Evolutionary conservation across 2,113 vertebrate genomes (phyloP), one percentile per base, ranked within the genome.

Genomic region (Galeopterus variegatus): DNA sequence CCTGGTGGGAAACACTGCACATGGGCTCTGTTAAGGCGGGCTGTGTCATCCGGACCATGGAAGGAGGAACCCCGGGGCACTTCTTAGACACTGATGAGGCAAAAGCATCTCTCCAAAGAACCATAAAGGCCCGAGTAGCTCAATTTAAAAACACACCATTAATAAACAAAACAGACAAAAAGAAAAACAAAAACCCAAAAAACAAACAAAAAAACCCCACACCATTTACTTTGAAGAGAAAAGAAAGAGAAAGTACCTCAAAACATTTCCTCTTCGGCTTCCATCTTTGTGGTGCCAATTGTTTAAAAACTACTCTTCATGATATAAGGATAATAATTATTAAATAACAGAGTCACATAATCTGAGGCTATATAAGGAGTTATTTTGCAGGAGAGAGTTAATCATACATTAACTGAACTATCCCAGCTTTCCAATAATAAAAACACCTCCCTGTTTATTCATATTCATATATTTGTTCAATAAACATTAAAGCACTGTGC

Each of bases 101-200:
- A 65, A 87, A n/a, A 72, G 17, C 69, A 48, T 60, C 41, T 73
- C 81, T 96, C 28, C 45, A 28, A 84, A 94, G 84, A 85, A 72
- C 24, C 8, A 7, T 19, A 54, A 54, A 82, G 58, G 77, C 64
- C 17, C 0, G 0, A 81, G 58, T 19, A 69, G 36, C 36, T 95
- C n/a, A 77, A 9, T 33, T 72, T 28, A 84, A 67, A 79, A 60
- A 17, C 45, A 70, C 23, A 54, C 6, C n/a, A 58, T 54, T 85
- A 41, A 41, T 41, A 41, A 41, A 41, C 41, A 41, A 41, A 41
- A 41, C 41, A 41, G 41, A 41, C 41, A 41, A 41, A 41, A 41
- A 41, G 41, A 41, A 41, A 41, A 41, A 41, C 41, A 41, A 41
- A 41, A 41, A 41, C 41, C 41, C 41, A 41, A 41, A 41, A 41